Evolutionary conservation across 2,113 vertebrate genomes (phyloP).

Genomic region (Anhinga anhinga): DNA sequence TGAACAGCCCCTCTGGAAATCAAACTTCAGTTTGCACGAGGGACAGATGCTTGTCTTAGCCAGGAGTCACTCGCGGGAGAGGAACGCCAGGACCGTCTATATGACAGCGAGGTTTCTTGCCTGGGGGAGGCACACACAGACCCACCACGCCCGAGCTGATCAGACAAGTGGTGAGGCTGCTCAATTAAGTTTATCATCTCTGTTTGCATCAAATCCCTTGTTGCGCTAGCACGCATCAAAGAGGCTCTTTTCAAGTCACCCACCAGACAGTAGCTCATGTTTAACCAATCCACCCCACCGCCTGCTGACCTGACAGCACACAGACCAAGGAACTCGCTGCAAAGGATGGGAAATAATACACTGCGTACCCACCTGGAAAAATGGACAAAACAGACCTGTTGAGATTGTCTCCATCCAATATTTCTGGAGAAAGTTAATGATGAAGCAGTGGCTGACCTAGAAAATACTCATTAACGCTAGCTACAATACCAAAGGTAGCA

Average conservation of each 20-base stretch:
- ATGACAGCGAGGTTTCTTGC: not conserved
- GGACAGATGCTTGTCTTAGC: accelerated
- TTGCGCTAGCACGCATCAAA: not conserved
- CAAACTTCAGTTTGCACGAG: not conserved
- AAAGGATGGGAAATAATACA: not conserved
- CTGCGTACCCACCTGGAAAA: not conserved
- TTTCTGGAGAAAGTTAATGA: not conserved
- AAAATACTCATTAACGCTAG: not conserved
- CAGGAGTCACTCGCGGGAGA: not conserved
- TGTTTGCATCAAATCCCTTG: not conserved
- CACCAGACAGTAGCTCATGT: not conserved
- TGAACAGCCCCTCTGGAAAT: not conserved
- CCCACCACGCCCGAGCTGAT: not conserved
- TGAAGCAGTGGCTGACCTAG: constrained; percentile 1
- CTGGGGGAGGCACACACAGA: not conserved
- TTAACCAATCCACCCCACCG: not conserved
- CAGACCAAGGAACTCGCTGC: not conserved
- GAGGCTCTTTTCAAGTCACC: not conserved
- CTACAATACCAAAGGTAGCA: not conserved
- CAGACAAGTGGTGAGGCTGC: not conserved
- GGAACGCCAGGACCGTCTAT: not conserved
- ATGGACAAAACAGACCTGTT: not conserved
- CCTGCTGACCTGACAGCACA: not conserved
- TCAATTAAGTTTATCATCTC: not conserved
- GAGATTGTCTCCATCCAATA: not conserved